phyloP scores from a whole-genome alignment of 2,888 invertebrate genomes.

The Drosophila fungiperda region DNA sequence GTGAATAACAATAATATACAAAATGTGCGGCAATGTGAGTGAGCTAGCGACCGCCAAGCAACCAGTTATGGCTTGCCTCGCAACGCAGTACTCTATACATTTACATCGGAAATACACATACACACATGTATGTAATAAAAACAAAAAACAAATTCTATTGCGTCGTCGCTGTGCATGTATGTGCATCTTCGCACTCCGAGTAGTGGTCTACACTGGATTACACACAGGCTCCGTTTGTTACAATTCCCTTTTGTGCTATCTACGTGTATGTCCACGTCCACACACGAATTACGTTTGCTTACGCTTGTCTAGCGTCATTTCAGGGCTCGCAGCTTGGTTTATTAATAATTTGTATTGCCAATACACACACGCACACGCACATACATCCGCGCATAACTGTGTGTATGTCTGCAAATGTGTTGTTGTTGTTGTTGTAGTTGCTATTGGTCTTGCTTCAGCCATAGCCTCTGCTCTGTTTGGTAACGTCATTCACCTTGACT shows the following conservation, averaged over 20 bases:
- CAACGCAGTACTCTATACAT: conserved; percentile 33
- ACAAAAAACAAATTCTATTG: conserved; percentile 67
- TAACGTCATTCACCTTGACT: conserved; percentile 78
- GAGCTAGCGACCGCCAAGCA: conserved; percentile 21
- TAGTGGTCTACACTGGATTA: conserved; percentile 7
- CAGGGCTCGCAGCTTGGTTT: conserved; percentile 64
- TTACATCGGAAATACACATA: conserved; percentile 12
- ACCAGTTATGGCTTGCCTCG: conserved; percentile 42
- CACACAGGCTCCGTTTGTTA: not conserved
- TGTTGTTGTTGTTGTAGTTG: conserved; percentile 42
- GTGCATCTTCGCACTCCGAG: not conserved
- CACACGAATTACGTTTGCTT: conserved; percentile 12
- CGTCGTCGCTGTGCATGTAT: conserved; percentile 38
- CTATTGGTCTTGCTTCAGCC: conserved; percentile 30
- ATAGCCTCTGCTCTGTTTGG: conserved; percentile 54
- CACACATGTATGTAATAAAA: conserved; percentile 56
- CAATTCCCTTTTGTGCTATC: not conserved
- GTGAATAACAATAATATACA: conserved; percentile 22
- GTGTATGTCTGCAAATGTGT: conserved; percentile 17
- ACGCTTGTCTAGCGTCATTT: conserved; percentile 36
- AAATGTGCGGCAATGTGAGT: conserved; percentile 7
- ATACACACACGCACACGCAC: conserved; percentile 25
- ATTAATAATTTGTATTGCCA: conserved; percentile 69
- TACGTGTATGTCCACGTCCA: not conserved
- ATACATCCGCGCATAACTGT: conserved; percentile 1